Base-by-base conservation (phyloP, 2,888 invertebrate species). In the Autographa gamma region DNA sequence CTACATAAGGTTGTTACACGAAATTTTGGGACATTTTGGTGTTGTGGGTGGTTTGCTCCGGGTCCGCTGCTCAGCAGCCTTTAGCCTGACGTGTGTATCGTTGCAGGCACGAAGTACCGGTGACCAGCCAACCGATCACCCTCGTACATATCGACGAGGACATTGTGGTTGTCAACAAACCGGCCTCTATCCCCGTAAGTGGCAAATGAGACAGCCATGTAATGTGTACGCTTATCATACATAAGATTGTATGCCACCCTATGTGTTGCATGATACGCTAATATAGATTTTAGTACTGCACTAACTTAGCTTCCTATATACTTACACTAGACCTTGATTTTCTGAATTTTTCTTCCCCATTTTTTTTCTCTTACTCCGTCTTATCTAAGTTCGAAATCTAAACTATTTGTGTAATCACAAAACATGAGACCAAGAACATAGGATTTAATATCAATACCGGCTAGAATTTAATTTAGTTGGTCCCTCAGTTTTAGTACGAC, bases 141-240 rank as follows among this genome's bases (percentile, higher is more conserved):
- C 98, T 99, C 96, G 98, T 99, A 94, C 98, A 98, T 96, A 98
- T 99, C 97, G 99, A 98, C 96, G 98, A 99, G 96, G 99, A 99
- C 97, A 97, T 99, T 96, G 98, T 99, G 96, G 99, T 99, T 96
- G 98, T 99, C 96, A 99, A 99, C 97, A 99, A 99, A 97, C 99
- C 99, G 95, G 98, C 99, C 96, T 99, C 99, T 96, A 99, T 99
- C 97, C 99, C 99, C 96, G 99, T 99, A 98, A 98, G 98, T 98
- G 97, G 97, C 97, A 97, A 97, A 96, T 97, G 97, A 96, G 97
- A 97, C 97, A 95, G 97, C 97, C 97, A 97, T 97, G 86, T 90
- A 91, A 90, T 92, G 89, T 97, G 96, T 98, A 97, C 97, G 97
- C 97, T 98, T 91, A 97, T 96, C 91, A 89, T 96, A 96, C 96